Base-by-base conservation (phyloP, 2,113 vertebrate genomes). In the Amazona vittata region DNA sequence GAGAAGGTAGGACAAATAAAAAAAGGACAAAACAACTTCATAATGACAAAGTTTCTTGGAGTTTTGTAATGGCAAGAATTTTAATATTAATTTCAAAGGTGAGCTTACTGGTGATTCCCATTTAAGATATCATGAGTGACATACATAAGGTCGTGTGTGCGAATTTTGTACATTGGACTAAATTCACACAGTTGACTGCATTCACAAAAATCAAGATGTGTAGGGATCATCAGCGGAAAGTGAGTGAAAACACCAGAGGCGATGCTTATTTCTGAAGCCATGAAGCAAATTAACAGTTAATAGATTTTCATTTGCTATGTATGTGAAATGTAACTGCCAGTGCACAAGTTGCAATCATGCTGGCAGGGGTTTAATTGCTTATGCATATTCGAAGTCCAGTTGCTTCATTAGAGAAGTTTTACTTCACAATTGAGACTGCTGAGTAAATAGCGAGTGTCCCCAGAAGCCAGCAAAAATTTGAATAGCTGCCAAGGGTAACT, bases 311-410 rank as follows among this genome's bases (percentile, higher is more conserved):
- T 94, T 93, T 74, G 37, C 90, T 70, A 21, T 1, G 0, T 49
- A 90, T 94, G 75, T 81, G 87, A 95, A 96, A 93, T 65, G 64
- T 85, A 90, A 85, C 79, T 74, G 67, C 71, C n/a, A 83, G 75
- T 83, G 59, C 67, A 90, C 71, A 55, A 89, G 43, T 83, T 74
- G 53, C 49, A 83, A 89, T 84, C 15, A 22, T 24, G 49, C 41
- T 10, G 15, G 55, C 44, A 91, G 91, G 50, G 95, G 83, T 79
- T 87, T 83, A 91, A 91, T 74, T 55, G 64, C 67, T 74, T 33
- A 44, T 74, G 65, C 19, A 50, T 59, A 65, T 89, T 60, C 83
- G 44, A 69, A 83, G 62, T 43, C 46, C 57, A 71, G 33, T 68
- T 87, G 79, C 57, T 86, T 81, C n/a, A 86, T 49, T 62, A 83